phyloP scores from a whole-genome alignment of 1,140 invertebrate species.

The Coenobita brevimanus region DNA sequence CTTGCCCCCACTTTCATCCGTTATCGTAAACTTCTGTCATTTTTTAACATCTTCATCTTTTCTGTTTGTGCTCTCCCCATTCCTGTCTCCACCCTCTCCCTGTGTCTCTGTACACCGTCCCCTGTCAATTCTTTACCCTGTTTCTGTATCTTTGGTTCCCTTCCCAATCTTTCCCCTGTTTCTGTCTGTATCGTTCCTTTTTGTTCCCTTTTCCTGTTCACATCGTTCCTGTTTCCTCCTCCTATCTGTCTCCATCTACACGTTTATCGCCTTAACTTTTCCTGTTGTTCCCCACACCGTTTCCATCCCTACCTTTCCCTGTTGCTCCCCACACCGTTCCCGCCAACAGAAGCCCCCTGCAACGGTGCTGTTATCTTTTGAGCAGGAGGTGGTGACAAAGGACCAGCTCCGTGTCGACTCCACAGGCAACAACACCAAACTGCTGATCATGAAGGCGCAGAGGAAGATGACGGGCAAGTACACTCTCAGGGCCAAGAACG shows the following conservation, averaged over 20 bases:
- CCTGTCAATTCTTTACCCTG: too few species aligned
- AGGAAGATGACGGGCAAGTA: slow-evolving; percentile 92
- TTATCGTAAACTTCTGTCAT: neutral
- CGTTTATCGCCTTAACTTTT: too few species aligned
- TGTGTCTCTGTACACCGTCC: neutral
- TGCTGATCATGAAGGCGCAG: slow-evolving; percentile 87
- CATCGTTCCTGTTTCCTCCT: neutral
- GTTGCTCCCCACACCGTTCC: too few species aligned
- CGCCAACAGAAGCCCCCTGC: neutral
- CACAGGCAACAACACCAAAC: slow-evolving; percentile 92
- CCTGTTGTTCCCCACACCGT: too few species aligned
- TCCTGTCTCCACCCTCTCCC: neutral
- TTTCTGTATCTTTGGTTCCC: too few species aligned
- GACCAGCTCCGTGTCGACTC: slow-evolving; percentile 86
- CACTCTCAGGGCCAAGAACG: slow-evolving; percentile 91
- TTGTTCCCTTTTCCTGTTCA: neutral
- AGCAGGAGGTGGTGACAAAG: slow-evolving; percentile 78
- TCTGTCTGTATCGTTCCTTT: slow-evolving; percentile 17
- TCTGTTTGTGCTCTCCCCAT: neutral
- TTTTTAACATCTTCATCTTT: too few species aligned
- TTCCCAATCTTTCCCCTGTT: neutral
- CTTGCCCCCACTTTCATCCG: neutral
- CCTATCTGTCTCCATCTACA: neutral
- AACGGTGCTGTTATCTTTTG: slow-evolving; percentile 16
- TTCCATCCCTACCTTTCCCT: too few species aligned